Evolutionary conservation across 2,113 vertebrate species (phyloP).

Genomic region (Colaptes auratus): DNA sequence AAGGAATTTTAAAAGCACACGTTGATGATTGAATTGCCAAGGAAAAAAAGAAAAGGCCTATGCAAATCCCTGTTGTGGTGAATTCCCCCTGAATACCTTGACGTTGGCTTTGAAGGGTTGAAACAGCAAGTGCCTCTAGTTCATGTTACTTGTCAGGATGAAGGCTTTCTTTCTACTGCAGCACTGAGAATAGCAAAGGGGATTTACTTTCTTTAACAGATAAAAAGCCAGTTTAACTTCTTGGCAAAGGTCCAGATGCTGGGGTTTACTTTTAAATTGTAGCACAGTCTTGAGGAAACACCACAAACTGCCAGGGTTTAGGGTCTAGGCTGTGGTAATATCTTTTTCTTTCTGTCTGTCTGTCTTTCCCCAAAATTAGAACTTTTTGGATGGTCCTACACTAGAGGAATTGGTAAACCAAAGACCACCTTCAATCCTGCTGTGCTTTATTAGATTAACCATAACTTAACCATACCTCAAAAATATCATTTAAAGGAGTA

Average conservation of each 20-base stretch:
- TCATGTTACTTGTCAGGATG: background rate
- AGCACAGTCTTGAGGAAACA: background rate
- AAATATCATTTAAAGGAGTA: background rate
- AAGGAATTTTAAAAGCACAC: background rate
- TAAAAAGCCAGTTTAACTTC: background rate
- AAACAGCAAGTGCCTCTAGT: background rate
- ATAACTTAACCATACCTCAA: background rate
- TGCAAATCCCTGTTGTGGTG: background rate
- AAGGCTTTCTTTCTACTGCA: background rate
- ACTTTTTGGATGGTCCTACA: background rate
- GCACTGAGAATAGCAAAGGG: background rate
- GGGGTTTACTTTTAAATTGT: background rate
- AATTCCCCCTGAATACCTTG: background rate
- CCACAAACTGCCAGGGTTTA: background rate
- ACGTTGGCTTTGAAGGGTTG: background rate
- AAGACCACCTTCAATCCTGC: background rate
- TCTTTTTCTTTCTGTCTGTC: background rate
- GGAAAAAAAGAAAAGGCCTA: background rate
- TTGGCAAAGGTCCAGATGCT: background rate
- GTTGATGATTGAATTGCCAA: background rate
- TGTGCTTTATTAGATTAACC: background rate
- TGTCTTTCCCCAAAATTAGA: background rate
- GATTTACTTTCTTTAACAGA: background rate
- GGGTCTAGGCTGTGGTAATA: background rate
- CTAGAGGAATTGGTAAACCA: background rate